Evolutionary conservation across 2,888 invertebrate species (phyloP).

Genomic region (Dolichopus griseipennis): DNA sequence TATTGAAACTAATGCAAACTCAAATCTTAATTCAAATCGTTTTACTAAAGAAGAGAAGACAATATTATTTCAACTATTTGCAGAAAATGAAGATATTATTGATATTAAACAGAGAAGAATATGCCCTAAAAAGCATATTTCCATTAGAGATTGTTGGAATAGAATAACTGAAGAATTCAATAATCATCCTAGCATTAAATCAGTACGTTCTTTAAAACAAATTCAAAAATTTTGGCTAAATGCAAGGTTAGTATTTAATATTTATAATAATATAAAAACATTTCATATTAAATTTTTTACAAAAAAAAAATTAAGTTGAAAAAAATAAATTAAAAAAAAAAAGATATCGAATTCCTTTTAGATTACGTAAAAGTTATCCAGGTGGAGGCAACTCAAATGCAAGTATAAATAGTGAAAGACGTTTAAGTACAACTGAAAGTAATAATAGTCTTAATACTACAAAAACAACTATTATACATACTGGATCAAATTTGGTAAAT

Average conservation of each 20-base stretch:
- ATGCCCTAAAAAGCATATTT: constrained; percentile 34
- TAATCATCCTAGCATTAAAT: constrained; percentile 34
- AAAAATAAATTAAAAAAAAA: background rate
- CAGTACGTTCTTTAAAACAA: constrained; percentile 39
- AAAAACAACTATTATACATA: constrained; percentile 23
- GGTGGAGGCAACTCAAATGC: constrained; percentile 25
- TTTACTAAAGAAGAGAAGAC: constrained; percentile 41
- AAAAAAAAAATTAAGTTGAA: too few species aligned
- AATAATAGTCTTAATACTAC: constrained; percentile 25
- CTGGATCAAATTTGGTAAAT: background rate
- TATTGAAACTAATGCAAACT: constrained; percentile 12
- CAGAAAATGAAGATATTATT: constrained; percentile 39
- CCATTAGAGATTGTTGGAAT: constrained; percentile 41
- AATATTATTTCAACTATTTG: constrained; percentile 36
- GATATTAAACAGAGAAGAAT: constrained; percentile 42
- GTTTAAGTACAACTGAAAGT: constrained; percentile 14
- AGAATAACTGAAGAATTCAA: constrained; percentile 39
- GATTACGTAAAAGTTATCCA: constrained; percentile 41
- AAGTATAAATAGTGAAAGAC: constrained; percentile 14
- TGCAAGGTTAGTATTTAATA: constrained; percentile 32
- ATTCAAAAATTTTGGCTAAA: constrained; percentile 44
- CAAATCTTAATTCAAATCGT: constrained; percentile 26
- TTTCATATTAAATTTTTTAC: too few species aligned
- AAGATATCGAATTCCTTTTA: constrained; percentile 17
- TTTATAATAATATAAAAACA: too few species aligned